phyloP scores from a whole-genome alignment of 2,888 invertebrate species.

The Tiphia femorata region DNA sequence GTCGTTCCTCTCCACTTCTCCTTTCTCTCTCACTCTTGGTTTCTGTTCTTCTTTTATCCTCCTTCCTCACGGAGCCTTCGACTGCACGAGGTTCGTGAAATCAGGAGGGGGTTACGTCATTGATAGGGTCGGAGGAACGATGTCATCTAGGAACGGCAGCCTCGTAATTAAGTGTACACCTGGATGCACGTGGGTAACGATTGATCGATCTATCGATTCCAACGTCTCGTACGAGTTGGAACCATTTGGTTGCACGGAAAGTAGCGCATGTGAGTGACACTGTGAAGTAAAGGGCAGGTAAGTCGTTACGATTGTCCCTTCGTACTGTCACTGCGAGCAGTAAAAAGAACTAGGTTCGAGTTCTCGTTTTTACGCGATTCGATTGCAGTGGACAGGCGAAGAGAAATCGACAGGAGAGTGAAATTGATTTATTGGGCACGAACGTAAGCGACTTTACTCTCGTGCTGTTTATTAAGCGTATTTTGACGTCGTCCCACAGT shows the following conservation, averaged over 20 bases:
- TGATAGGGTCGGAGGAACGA: constrained; percentile 18
- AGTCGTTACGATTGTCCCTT: too few relatives aligned
- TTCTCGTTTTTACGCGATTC: too few relatives aligned
- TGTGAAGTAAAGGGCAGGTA: too few relatives aligned
- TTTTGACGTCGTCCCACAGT: too few relatives aligned
- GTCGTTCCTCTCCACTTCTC: constrained; percentile 16
- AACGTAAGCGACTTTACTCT: too few relatives aligned
- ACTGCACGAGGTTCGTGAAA: constrained; percentile 16
- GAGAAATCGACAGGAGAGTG: too few relatives aligned
- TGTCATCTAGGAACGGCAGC: constrained; percentile 45
- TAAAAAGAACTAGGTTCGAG: too few relatives aligned
- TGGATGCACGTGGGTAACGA: constrained; percentile 17
- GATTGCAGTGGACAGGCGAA: too few relatives aligned
- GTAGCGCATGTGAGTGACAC: too few relatives aligned
- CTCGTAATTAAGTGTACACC: constrained; percentile 48
- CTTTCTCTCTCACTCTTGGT: neutral
- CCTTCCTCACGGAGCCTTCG: neutral
- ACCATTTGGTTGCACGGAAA: neutral
- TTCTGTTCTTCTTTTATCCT: neutral
- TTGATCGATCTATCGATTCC: constrained; percentile 37
- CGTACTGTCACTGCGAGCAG: too few relatives aligned
- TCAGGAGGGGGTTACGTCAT: constrained; percentile 16
- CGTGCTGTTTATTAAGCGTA: too few relatives aligned
- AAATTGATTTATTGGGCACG: too few relatives aligned
- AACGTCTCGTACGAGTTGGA: neutral